These are phyloP conservation scores for Platypus cylindrus DNA, from an alignment of 2,888 invertebrate species.

Conservation along the genomic window DNA sequence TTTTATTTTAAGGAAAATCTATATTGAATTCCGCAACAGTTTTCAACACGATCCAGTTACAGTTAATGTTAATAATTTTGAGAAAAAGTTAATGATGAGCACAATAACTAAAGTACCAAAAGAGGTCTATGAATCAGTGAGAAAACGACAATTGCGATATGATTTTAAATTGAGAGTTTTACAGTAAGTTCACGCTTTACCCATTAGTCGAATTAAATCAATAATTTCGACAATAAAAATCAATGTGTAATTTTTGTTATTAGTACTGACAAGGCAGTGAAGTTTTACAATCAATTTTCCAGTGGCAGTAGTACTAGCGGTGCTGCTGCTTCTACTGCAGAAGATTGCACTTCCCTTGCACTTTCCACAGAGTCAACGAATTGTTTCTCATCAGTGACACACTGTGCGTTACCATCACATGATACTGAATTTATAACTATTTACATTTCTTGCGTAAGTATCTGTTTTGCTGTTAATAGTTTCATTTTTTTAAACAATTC, in stretches of 20 bases:
- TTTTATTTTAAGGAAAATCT: conserved; percentile 47
- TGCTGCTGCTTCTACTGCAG: too few species aligned
- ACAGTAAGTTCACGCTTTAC: too few species aligned
- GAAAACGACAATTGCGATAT: conserved; percentile 47
- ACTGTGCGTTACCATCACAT: conserved; percentile 22
- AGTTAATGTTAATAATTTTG: conserved; percentile 25
- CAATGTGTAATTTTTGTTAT: too few species aligned
- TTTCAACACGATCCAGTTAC: conserved; percentile 21
- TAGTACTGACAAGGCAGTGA: too few species aligned
- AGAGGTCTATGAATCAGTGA: conserved; percentile 63
- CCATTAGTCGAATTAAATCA: too few species aligned
- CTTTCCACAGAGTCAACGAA: too few species aligned
- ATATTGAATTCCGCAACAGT: conserved; percentile 45
- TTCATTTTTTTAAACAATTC: too few species aligned
- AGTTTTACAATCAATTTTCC: too few species aligned
- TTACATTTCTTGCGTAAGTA: conserved; percentile 21
- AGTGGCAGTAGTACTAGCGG: too few species aligned
- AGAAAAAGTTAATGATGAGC: conserved; percentile 34
- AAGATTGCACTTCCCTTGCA: too few species aligned
- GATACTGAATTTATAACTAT: conserved; percentile 22
- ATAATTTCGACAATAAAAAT: too few species aligned
- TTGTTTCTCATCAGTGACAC: conserved; percentile 18
- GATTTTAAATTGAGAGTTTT: conserved; percentile 43
- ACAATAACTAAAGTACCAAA: conserved; percentile 49
- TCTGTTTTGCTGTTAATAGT: too few species aligned